Evolutionary conservation across 2,113 vertebrate species (phyloP).

Genomic region (Onychostoma macrolepis): DNA sequence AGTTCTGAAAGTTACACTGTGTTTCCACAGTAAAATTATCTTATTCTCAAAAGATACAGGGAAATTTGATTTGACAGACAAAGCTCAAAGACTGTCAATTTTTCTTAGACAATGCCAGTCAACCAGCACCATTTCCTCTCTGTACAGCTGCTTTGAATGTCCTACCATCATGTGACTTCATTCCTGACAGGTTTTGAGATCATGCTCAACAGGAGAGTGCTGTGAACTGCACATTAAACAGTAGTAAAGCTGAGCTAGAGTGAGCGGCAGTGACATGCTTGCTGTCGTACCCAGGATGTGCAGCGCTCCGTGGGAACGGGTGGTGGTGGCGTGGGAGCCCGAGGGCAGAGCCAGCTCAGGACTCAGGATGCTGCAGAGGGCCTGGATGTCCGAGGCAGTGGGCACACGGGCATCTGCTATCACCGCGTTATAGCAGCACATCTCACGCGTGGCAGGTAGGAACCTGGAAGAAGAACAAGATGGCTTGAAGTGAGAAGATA

Average conservation of each 20-base stretch:
- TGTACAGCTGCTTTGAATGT: background rate
- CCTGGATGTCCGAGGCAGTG: conserved; percentile 87
- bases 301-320: conserved; percentile 94
- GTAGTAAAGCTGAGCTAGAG: background rate
- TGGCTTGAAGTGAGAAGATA: background rate
- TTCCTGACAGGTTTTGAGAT: background rate
- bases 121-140: background rate
- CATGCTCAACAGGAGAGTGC: background rate
- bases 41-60: background rate
- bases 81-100: background rate
- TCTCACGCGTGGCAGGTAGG: conserved; percentile 84
- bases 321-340: conserved; percentile 91
- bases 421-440: conserved; percentile 98
- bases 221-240: background rate
- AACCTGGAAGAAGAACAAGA: conserved; percentile 77
- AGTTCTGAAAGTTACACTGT: background rate
- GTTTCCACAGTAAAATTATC: background rate
- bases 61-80: background rate
- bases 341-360: conserved; percentile 94
- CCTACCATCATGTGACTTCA: background rate
- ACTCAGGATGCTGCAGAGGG: conserved; percentile 92
- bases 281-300: conserved; percentile 88
- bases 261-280: background rate
- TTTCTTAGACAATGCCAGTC: background rate
- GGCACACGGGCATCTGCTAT: conserved; percentile 94